These are phyloP conservation scores for Hemicrepidius hirtus DNA, from an alignment of 2,888 invertebrate species.

Conservation along the genomic window DNA sequence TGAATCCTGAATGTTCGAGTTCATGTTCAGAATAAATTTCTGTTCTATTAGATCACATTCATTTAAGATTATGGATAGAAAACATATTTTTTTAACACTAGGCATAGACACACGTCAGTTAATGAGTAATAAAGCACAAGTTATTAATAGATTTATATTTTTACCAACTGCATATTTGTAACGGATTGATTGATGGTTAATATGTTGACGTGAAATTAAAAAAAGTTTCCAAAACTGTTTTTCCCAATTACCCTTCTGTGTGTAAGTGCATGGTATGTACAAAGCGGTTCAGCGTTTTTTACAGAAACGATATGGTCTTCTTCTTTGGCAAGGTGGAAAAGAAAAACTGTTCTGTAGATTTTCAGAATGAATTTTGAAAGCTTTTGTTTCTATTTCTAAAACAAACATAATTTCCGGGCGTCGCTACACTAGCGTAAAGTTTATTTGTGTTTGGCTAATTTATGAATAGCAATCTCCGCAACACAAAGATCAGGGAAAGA, in stretches of 20 bases:
- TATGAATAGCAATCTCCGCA: slow-evolving; percentile 48
- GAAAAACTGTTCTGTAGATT: not conserved
- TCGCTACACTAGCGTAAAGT: slow-evolving; percentile 39
- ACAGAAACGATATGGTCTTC: no score
- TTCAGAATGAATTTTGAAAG: not conserved
- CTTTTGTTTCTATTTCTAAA: slow-evolving; percentile 25
- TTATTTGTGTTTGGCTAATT: slow-evolving; percentile 53
- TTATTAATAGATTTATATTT: slow-evolving; percentile 1
- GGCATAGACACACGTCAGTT: not conserved
- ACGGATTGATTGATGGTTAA: not conserved
- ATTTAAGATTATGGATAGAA: no score
- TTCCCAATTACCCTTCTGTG: no score
- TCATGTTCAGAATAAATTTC: no score
- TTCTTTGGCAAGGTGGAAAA: not conserved
- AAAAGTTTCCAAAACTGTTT: no score
- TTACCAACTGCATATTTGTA: not conserved
- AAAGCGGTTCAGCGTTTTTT: no score
- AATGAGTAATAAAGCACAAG: slow-evolving; percentile 2
- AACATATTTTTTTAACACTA: not conserved
- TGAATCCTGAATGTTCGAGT: no score
- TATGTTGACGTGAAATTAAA: no score
- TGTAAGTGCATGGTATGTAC: no score
- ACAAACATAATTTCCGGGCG: slow-evolving; percentile 32
- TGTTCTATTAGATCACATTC: no score
- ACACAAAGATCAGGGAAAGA: slow-evolving; percentile 45